Conservation (phyloP, 1,140 invertebrate species). For the Pogonomyrmex barbatus region DNA sequence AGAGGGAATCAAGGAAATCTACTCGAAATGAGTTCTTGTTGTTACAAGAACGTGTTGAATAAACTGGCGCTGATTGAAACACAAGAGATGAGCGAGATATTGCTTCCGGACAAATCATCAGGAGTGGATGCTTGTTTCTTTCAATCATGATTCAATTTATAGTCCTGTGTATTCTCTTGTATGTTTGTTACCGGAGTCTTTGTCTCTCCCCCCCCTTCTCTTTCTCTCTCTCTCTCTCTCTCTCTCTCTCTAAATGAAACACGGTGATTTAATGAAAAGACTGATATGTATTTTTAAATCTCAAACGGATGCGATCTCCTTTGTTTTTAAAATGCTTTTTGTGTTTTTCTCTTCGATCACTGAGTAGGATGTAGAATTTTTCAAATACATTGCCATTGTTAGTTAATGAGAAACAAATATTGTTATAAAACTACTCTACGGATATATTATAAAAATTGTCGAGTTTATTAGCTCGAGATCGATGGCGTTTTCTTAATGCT, state of each 20-base stretch:
- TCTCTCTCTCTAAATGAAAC: slow-evolving; percentile 12
- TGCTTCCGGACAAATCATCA: slow-evolving; percentile 55
- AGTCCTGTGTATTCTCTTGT: slow-evolving; percentile 8
- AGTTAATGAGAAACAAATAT: not conserved
- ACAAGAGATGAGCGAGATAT: not conserved
- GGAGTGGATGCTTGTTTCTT: slow-evolving; percentile 10
- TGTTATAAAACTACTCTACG: not conserved
- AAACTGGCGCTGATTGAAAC: slow-evolving; percentile 15
- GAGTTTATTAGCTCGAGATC: slow-evolving; percentile 45
- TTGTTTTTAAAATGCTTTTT: not conserved
- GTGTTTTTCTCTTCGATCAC: not conserved
- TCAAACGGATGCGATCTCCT: not conserved
- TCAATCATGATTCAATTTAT: slow-evolving; percentile 25
- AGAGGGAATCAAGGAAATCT: not conserved
- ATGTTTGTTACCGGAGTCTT: not conserved
- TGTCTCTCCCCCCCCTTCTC: not conserved
- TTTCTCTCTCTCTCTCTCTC: not conserved
- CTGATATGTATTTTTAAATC: not conserved
- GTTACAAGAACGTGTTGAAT: slow-evolving; percentile 11
- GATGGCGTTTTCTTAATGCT: slow-evolving; percentile 7
- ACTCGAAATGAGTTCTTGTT: not conserved
- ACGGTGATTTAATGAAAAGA: not conserved
- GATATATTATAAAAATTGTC: not conserved
- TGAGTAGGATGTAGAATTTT: not conserved
- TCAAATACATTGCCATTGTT: not conserved